Conservation (phyloP, 1,140 invertebrate species). For the Scaptomyza montana region DNA sequence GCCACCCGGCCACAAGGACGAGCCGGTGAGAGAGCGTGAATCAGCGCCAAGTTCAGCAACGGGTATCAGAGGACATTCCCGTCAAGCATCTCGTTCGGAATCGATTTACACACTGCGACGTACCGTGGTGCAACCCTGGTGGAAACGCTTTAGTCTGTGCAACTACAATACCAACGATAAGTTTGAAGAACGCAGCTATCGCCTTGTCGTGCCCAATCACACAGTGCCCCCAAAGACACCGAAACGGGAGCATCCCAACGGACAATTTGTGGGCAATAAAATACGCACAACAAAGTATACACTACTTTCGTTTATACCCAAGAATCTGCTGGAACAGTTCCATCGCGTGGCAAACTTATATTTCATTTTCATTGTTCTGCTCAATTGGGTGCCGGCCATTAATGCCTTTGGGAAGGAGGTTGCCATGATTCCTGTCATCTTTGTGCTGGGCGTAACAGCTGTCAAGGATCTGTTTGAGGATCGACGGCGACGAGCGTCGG, state of each 20-base stretch:
- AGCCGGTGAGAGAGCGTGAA: slow-evolving; percentile 84
- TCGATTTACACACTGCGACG: slow-evolving; percentile 94
- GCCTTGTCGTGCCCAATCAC: slow-evolving; percentile 92
- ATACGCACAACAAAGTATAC: slow-evolving; percentile 99
- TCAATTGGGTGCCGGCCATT: slow-evolving; percentile 97
- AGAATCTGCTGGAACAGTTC: slow-evolving; percentile 99
- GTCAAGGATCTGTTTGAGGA: slow-evolving; percentile 99
- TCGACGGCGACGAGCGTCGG: slow-evolving; percentile 93
- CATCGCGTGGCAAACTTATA: slow-evolving; percentile 98
- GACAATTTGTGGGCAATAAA: slow-evolving; percentile 90
- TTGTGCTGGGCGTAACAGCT: slow-evolving; percentile 98
- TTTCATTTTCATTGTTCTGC: slow-evolving; percentile 97
- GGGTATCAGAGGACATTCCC: slow-evolving; percentile 85
- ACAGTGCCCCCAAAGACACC: slow-evolving; percentile 90
- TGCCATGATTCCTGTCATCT: slow-evolving; percentile 96
- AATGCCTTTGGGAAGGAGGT: slow-evolving; percentile 98
- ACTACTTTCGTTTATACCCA: slow-evolving; percentile 95
- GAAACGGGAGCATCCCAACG: slow-evolving; percentile 92
- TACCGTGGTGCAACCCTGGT: slow-evolving; percentile 87
- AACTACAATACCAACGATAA: slow-evolving; percentile 84
- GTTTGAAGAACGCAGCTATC: slow-evolving; percentile 88
- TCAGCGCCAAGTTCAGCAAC: slow-evolving; percentile 84
- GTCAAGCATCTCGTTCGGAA: slow-evolving; percentile 90
- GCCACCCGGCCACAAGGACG: slow-evolving; percentile 90
- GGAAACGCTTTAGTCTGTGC: slow-evolving; percentile 87